Conservation (phyloP, 1,140 invertebrate species). For the Brachionus asplanchnoidis region DNA sequence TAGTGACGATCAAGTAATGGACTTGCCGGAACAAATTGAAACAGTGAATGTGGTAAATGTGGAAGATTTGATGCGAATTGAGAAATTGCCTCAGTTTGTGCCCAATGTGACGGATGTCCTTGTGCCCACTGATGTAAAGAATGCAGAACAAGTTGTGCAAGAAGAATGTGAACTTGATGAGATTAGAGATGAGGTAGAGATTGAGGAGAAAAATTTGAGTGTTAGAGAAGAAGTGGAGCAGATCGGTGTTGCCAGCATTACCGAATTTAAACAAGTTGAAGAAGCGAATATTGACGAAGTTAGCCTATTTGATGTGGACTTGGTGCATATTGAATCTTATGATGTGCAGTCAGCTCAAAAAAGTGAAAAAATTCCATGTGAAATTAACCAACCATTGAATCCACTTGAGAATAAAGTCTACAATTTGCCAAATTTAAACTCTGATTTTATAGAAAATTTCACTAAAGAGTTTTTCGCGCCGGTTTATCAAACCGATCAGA, state of each 20-base stretch:
- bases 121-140: not conserved
- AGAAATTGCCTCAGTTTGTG: not conserved
- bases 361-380: not conserved
- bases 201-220: not conserved
- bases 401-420: not conserved
- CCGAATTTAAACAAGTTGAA: slow-evolving; percentile 1
- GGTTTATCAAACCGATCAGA: not conserved
- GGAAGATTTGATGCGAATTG: not conserved
- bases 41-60: not conserved
- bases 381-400: not conserved
- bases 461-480: not conserved
- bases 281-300: not conserved
- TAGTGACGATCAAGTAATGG: not conserved
- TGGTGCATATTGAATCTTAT: not conserved
- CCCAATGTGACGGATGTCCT: not conserved
- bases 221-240: not conserved
- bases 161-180: not conserved
- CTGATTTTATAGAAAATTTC: not conserved
- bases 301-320: not conserved
- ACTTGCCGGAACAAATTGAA: not conserved
- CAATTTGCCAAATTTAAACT: not conserved
- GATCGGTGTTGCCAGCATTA: not conserved
- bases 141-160: not conserved
- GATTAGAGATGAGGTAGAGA: not conserved
- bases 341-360: not conserved